Percentiles rank a stretch among this genome's conserved stretches.
These are phyloP conservation scores for Chloroclystis v-ata DNA, from an alignment of 2,888 invertebrate species.

Conservation along the genomic window DNA sequence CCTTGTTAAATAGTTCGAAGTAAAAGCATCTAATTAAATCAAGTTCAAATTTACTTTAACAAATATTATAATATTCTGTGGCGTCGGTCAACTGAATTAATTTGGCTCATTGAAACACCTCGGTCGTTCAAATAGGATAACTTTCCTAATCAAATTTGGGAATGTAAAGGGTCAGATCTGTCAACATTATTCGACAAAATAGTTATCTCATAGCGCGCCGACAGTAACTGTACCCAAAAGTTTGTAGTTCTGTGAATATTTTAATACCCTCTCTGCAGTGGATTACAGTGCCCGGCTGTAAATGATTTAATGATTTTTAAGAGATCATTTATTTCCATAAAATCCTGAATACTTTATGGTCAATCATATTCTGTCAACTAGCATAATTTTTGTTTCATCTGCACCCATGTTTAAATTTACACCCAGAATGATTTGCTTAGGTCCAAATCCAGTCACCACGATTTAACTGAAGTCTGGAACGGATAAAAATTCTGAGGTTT, in stretches of 20 bases:
- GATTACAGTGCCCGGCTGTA: constrained; percentile 18
- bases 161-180: constrained; percentile 17
- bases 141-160: constrained; percentile 14
- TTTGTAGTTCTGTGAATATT: constrained; percentile 33
- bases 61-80: background rate
- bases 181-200: constrained; percentile 16
- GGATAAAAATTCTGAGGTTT: no score
- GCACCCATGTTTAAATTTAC: no score
- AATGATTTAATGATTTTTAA: background rate
- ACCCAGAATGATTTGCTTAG: no score
- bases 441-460: no score
- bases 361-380: no score
- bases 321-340: background rate
- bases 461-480: no score
- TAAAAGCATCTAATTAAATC: no score
- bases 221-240: constrained; percentile 25
- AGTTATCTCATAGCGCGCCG: constrained; percentile 16
- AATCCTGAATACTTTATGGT: no score
- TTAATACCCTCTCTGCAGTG: constrained; percentile 31
- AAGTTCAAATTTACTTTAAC: background rate
- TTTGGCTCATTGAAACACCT: constrained; percentile 9
- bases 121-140: constrained; percentile 14
- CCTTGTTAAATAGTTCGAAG: no score
- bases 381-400: no score
- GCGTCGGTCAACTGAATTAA: constrained; percentile 5